phyloP scores from a whole-genome alignment of 2,113 vertebrate species.

The Chaetorhynchus papuensis region DNA sequence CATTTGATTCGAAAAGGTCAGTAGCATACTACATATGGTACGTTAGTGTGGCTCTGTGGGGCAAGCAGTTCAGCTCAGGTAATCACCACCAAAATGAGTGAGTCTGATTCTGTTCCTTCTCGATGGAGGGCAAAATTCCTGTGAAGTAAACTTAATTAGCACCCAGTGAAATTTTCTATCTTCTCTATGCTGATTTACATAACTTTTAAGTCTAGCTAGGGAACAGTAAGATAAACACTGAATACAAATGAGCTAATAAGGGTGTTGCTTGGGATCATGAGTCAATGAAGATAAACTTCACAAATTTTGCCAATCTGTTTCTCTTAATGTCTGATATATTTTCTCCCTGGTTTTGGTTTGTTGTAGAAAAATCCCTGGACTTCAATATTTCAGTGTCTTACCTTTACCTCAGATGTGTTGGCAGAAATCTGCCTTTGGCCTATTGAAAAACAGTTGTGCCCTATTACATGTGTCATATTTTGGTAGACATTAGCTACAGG shows the following conservation, averaged over 20 bases:
- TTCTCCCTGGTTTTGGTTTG: not conserved
- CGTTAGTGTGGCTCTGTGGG: not conserved
- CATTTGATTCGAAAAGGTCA: not conserved
- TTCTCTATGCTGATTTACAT: conserved; percentile 32
- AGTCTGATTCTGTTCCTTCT: not conserved
- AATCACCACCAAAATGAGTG: not conserved
- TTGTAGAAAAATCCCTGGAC: not conserved
- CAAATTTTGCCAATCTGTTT: not conserved
- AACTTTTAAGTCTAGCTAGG: conserved; percentile 19
- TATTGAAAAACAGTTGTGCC: not conserved
- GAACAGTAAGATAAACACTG: not conserved
- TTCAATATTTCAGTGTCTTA: not conserved
- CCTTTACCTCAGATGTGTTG: not conserved
- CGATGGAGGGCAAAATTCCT: not conserved
- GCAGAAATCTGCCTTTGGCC: not conserved
- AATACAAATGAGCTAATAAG: not conserved
- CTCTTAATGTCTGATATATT: not conserved
- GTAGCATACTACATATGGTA: not conserved
- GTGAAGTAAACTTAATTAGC: conserved; percentile 10
- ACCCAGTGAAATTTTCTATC: conserved; percentile 33
- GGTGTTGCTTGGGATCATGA: not conserved
- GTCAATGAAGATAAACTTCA: not conserved
- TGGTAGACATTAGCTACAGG: not conserved
- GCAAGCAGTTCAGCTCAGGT: not conserved
- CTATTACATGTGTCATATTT: not conserved